A percentile compares a stretch with the other conserved stretches of the same genome.
phyloP scores from a whole-genome alignment of 64 coral and sea anemone genomes.

The Catalaphyllia jardinei region DNA sequence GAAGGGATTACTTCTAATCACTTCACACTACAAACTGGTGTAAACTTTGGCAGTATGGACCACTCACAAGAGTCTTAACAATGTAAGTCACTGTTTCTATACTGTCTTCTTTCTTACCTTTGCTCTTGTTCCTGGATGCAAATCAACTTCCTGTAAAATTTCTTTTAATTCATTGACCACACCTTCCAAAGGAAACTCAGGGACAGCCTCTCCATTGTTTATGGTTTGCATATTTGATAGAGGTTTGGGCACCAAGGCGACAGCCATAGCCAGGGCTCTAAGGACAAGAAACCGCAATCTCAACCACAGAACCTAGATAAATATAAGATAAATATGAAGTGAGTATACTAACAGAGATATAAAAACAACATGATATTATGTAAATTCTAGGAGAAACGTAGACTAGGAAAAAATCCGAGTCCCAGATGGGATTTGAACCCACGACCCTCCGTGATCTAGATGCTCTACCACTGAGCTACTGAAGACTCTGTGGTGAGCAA shows the following conservation, averaged over 20 bases:
- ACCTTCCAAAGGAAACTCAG: conserved; percentile 45
- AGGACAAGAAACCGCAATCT: conserved; percentile 77
- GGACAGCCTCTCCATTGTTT: conserved; percentile 37
- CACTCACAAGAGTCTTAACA: no score
- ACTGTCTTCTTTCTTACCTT: conserved; percentile 29
- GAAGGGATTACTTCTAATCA: no score
- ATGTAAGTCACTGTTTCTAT: background rate
- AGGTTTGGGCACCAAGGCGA: conserved; percentile 53
- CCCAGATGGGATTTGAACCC: no score
- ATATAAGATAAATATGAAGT: background rate
- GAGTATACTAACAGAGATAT: no score
- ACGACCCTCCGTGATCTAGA: no score
- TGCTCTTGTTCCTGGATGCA: conserved; percentile 57
- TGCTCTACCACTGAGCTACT: no score
- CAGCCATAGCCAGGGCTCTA: conserved; percentile 64
- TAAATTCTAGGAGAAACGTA: no score
- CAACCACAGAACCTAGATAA: conserved; percentile 76
- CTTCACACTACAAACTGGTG: no score
- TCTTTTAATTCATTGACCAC: conserved; percentile 51
- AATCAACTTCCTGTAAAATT: conserved; percentile 54
- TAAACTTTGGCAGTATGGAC: no score
- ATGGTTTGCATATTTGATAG: conserved; percentile 9
- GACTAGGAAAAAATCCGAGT: no score
- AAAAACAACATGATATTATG: no score
- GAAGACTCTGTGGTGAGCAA: no score